Conservation (phyloP, 2,797 vertebrate species). For the Lacerta viridis region DNA sequence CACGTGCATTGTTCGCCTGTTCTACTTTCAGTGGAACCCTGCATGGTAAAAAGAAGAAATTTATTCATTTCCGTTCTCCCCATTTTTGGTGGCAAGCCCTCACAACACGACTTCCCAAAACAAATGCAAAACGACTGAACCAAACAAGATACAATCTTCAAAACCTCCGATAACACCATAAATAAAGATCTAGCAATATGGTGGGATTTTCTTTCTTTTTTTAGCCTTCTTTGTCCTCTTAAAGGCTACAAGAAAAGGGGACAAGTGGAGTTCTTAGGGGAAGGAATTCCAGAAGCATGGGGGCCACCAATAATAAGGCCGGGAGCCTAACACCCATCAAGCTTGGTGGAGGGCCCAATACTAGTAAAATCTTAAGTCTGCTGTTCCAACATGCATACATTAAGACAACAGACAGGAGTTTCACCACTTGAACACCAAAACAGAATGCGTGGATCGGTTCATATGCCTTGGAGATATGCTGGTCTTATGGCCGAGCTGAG, state of each 20-base stretch:
- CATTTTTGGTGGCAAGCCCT: not conserved
- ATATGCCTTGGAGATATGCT: not conserved
- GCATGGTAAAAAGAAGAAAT: slow-evolving; percentile 17
- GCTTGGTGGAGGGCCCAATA: not conserved
- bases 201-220: not conserved
- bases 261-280: not conserved
- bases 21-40: slow-evolving; percentile 98
- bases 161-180: not conserved
- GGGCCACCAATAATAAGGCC: not conserved
- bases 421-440: not conserved
- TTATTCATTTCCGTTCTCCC: not conserved
- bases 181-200: not conserved
- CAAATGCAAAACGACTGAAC: not conserved
- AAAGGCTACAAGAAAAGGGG: not conserved
- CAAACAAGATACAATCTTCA: not conserved
- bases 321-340: not conserved
- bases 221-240: not conserved
- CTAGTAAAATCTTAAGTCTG: not conserved
- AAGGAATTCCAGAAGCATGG: not conserved
- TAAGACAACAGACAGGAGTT: not conserved
- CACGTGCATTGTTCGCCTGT: slow-evolving; percentile 95
- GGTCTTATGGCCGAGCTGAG: not conserved
- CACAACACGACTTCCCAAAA: not conserved
- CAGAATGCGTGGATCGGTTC: not conserved
- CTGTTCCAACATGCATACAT: not conserved